Conservation (phyloP, 1,140 invertebrate species). For the Brachionus manjavacas region DNA sequence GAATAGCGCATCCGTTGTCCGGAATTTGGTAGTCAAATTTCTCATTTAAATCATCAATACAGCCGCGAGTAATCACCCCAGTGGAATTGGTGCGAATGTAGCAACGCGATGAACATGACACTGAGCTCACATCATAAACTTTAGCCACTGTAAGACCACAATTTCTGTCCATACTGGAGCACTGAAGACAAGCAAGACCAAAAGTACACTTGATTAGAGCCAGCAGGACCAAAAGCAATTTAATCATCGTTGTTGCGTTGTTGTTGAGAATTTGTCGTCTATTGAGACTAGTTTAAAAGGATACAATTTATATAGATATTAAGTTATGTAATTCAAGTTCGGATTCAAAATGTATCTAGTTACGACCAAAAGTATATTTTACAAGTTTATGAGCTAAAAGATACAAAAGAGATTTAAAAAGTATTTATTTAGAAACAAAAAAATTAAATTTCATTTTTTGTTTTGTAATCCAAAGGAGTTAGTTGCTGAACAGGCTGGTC, state of each 20-base stretch:
- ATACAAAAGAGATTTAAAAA: neutral
- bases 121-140: neutral
- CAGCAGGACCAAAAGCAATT: neutral
- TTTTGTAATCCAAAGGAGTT: neutral
- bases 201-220: neutral
- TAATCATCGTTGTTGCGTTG: neutral
- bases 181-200: neutral
- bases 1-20: neutral
- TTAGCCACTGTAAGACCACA: slow-evolving; percentile 2
- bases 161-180: neutral
- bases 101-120: neutral
- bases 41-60: neutral
- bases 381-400: neutral
- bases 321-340: neutral
- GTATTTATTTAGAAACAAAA: neutral
- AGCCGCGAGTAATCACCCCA: neutral
- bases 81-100: slow-evolving; percentile 5
- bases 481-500: neutral
- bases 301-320: neutral
- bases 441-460: neutral
- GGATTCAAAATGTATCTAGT: neutral
- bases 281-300: neutral
- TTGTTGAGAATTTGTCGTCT: neutral
- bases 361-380: neutral
- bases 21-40: neutral